Base-by-base conservation (phyloP, 1,140 invertebrate genomes). In the Tribolium castaneum region DNA sequence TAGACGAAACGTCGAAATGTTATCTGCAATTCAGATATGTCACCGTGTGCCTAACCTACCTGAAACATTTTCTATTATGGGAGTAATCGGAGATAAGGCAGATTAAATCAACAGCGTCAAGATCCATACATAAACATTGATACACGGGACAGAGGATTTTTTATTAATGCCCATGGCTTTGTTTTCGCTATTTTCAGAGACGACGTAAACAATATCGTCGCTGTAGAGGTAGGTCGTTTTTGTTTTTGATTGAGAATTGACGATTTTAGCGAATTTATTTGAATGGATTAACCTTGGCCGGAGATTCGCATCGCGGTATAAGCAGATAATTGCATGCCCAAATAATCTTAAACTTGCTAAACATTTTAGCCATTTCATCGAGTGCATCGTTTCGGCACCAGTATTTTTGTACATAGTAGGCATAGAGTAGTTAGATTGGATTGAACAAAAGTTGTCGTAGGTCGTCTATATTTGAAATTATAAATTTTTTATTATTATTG, bases 171-270 rank as follows among this genome's bases (percentile, higher is more conserved):
- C 16, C 6, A 30, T 22, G 1, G 19, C 25, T 59, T 45, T 56
- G 52, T 56, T 56, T 25, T 30, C 19, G 30, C 10, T 62, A 12
- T 35, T 34, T 10, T 39, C 16, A 30, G 14, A 22, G 4, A 72
- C 62, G 35, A 45, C 62, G 34, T 16, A 50, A 45, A 72, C 70
- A 72, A 72, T 10, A 50, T 13, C 19, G 14, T 16, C 19, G 30
- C n/a, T 50, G 39, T 72, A 25, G 54, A 59, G 70, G 70, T 72
- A 72, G 70, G 70, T 72, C 70, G 50, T 39, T 66, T 52, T 52
- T 19, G 51, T 52, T 52, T 19, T 52, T 4, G n/a, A 19, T 52
- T 12, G 16, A 12, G 12, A 12, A 16, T 52, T 7, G 16, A 14
- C 12, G 5, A 52, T 19, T 16, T 52, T 19, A 52, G 12, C 16